Base-by-base conservation (phyloP, 2,797 vertebrate species). In the Dendrocincla fuliginosa region DNA sequence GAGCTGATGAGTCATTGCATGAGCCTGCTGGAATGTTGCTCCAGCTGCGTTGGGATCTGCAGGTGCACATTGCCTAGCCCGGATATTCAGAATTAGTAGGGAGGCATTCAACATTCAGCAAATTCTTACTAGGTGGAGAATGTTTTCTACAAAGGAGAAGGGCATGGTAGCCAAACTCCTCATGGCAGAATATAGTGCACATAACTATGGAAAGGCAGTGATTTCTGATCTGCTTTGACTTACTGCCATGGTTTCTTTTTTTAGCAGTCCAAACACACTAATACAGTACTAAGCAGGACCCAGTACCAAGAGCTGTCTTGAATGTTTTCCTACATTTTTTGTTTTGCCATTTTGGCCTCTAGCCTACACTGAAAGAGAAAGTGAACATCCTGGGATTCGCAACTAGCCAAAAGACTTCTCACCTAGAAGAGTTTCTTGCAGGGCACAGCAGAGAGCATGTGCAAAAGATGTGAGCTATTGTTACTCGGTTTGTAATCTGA, bases 11-110 rank as follows among this genome's bases (percentile, higher is more conserved):
- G 60, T 90, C 73, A 89, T 52, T 74, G 46, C 64, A 73, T 16
- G 42, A 96, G 41, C 56, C 46, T 67, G 55, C 56, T 64, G 89
- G 96, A 90, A 89, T 94, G 94, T 93, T 95, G 76, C 92, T 93
- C 77, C 79, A 96, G 94, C 41, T 94, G 91, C 3, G 1, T 46
- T 30, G 13, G 84, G 83, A 56, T 81, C 82, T 2, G 5, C 82
- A 93, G 87, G 80, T 94, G 76, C 87, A 81, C 41, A 41, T 82
- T 88, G 94, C 76, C 93, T 82, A 82, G 59, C 88, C 70, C 13
- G 5, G 65, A 76, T 94, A 89, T 63, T 70, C 49, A 75, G 41
- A 88, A 93, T 90, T 64, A 81, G 67, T 50, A 67, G 23, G 57
- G 53, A 93, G 52, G 56, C 59, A 81, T 75, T 50, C 50, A 80